Base-by-base conservation (phyloP, 2,888 invertebrate species). In the Ormyrus nitidulus region DNA sequence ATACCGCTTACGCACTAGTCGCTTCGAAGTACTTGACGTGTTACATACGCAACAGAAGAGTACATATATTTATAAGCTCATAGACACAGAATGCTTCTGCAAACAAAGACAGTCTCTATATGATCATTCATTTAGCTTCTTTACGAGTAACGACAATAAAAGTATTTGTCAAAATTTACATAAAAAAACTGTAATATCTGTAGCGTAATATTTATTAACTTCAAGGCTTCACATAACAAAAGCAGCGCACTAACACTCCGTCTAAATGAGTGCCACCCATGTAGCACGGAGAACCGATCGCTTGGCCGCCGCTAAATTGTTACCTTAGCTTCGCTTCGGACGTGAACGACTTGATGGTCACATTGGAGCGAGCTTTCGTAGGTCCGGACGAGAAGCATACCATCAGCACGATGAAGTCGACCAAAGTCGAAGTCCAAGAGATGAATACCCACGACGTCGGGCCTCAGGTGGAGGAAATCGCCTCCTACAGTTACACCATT, bases 341-440 rank as follows among this genome's bases (percentile, higher is more conserved):
- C 6, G 3, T 6, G 48, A 58, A 34, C n/a, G 54, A 66, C 10
- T 72, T 13, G 73, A 73, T 82, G 65, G 64, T 85, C 81, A 84
- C 77, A 85, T 83, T 68, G 82, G 83, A 59, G 61, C 83, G 85
- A 86, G 85, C 85, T 82, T 90, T 88, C 89, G 79, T 89, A 94
- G 94, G 94, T 93, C 93, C 94, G 85, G 93, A 93, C 84, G 94
- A 94, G 92, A 92, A 93, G 86, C 94, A 93, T 90, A 92, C 93
- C 84, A 92, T 94, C 90, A 93, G 93, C 92, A 93, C 93, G 92
- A 93, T 93, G 92, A 93, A 92, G 72, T 92, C 93, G 74, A 93
- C 92, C 66, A 92, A 93, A 81, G 92, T 93, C 81, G 92, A 92
- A 89, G 93, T 93, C 86, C 93, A 93, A 85, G 92, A 93, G 86